These are phyloP conservation scores for Spea bombifrons DNA, from an alignment of 2,113 vertebrate genomes.

Conservation along the genomic window DNA sequence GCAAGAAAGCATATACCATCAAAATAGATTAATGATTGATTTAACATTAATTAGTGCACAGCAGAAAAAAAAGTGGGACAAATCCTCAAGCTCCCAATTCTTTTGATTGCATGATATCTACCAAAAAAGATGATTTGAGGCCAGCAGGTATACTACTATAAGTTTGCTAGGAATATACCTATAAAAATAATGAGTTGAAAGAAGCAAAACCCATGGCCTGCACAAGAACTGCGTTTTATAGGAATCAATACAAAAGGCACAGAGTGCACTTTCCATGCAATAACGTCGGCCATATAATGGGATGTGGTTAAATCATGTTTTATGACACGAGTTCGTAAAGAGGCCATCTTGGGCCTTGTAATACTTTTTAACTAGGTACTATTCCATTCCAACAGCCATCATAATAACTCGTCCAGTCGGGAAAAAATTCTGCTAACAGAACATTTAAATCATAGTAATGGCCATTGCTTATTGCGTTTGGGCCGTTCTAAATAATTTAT, in stretches of 20 bases:
- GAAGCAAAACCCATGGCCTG: constrained; percentile 61
- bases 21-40: constrained; percentile 72
- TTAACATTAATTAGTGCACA: constrained; percentile 75
- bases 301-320: no score
- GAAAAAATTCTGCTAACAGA: no score
- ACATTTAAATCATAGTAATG: no score
- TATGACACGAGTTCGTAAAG: no score
- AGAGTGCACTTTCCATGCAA: no score
- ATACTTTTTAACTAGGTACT: no score
- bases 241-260: background rate
- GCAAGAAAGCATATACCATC: constrained; percentile 82
- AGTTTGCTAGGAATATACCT: background rate
- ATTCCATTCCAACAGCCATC: no score
- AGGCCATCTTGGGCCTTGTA: no score
- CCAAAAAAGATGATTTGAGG: constrained; percentile 11
- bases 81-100: constrained; percentile 51
- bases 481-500: no score
- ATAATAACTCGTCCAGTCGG: no score
- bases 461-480: no score
- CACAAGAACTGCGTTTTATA: constrained; percentile 51
- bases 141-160: background rate
- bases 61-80: constrained; percentile 50
- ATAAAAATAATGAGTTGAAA: constrained; percentile 37
- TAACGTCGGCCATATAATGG: no score
- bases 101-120: constrained; percentile 55